Evolutionary conservation across 2,797 vertebrate species (phyloP), one percentile per base, ranked within the genome.

Genomic region (Sciurus carolinensis): DNA sequence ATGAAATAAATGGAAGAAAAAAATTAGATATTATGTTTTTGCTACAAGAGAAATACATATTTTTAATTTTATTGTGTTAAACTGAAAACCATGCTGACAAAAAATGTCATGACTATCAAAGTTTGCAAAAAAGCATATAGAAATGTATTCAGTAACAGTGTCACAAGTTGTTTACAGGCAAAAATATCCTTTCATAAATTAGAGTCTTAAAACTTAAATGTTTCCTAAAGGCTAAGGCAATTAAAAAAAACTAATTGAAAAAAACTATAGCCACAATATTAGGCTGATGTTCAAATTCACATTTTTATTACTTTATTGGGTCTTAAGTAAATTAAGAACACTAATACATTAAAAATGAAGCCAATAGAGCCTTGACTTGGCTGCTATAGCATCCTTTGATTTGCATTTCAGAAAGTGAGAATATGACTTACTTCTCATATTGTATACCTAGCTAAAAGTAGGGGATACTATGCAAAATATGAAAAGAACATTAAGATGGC

Each of bases 11-110:
- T 50, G 15, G 39, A 80, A 90, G 28, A 82, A 94, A 94, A 39
- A 87, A 87, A 62, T 85, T 87, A 91, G 81, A 82, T 77, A 94
- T n/a, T 42, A 26, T 88, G 36, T 67, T 92, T 97, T 96, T 96
- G 67, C 14, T 90, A 72, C 28, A 11, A 6, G 73, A 84, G 1
- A 42, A 90, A 15, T 73, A 89, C 20, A 57, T 89, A 62, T 79
- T 75, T 62, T 94, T 90, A 18, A 47, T 87, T 96, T 96, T 90
- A 86, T 39, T 92, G 44, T 93, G 26, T 91, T 97, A 64, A 96
- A 86, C 6, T 92, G 47, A 92, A 62, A 81, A 80, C 26, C 26
- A 90, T 59, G 69, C 26, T 94, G 79, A 90, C 76, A 96, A 96
- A 96, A 92, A 82, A n/a, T 76, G 30, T 93, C 20, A 33, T 36